Evolutionary conservation across 2,888 invertebrate genomes (phyloP).

Genomic region (Lutraria lutraria): DNA sequence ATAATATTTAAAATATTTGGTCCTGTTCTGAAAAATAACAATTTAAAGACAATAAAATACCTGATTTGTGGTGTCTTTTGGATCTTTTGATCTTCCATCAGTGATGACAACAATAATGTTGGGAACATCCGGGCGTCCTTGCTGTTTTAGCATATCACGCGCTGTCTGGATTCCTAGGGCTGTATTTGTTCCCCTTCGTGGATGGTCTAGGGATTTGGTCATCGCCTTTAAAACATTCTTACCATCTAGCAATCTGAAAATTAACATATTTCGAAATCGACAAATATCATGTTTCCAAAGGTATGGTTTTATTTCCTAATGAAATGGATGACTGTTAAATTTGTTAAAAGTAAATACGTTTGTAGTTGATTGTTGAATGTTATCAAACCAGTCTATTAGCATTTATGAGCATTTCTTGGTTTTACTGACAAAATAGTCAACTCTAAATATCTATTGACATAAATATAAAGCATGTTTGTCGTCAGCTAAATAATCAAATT

Average conservation of each 20-base stretch:
- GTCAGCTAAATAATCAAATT: no score
- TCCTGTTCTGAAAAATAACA: no score
- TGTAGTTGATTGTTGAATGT: no score
- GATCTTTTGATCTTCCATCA: conserved; percentile 78
- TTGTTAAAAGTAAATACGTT: no score
- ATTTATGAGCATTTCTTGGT: no score
- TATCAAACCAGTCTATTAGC: no score
- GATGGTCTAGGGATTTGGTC: conserved; percentile 72
- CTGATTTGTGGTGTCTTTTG: conserved; percentile 73
- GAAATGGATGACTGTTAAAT: background rate
- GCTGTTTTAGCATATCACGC: conserved; percentile 66
- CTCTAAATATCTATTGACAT: no score
- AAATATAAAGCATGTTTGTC: no score
- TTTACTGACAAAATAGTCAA: no score
- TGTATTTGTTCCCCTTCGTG: conserved; percentile 79
- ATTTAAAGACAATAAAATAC: conserved; percentile 32
- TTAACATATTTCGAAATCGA: conserved; percentile 50
- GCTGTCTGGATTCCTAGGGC: conserved; percentile 74
- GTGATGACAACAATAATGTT: conserved; percentile 81
- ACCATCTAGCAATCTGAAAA: conserved; percentile 75
- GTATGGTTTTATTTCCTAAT: background rate
- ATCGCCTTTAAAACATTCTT: conserved; percentile 74
- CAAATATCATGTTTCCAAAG: no score
- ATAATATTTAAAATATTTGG: no score
- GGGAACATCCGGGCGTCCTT: conserved; percentile 73